Conservation (phyloP, 1,140 invertebrate genomes). For the Papilio polytes region DNA sequence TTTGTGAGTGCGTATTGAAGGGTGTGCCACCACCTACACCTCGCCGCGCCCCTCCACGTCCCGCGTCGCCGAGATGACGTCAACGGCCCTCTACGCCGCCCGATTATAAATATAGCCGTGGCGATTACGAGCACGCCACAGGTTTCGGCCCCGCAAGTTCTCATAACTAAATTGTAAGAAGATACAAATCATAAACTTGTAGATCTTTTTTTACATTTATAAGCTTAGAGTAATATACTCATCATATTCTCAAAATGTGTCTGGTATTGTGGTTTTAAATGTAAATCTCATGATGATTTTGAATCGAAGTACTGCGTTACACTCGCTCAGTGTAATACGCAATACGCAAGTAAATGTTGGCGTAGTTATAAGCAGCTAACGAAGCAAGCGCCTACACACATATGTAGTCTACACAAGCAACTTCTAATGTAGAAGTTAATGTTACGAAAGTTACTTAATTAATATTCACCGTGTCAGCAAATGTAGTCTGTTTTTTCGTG, state of each 20-base stretch:
- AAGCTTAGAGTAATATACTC: too few relatives aligned
- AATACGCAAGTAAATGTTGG: too few relatives aligned
- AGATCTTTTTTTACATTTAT: background rate
- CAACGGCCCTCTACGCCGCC: conserved; percentile 73
- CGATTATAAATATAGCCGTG: conserved; percentile 79
- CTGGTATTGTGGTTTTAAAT: too few relatives aligned
- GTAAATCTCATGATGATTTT: too few relatives aligned
- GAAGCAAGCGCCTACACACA: background rate
- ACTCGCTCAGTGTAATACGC: too few relatives aligned
- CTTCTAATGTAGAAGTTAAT: conserved; percentile 2
- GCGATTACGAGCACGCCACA: conserved; percentile 73
- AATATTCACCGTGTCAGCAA: background rate
- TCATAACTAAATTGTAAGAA: conserved; percentile 35
- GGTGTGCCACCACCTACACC: conserved; percentile 61
- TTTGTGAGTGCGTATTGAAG: conserved; percentile 80
- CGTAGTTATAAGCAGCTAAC: background rate
- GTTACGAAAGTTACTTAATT: background rate
- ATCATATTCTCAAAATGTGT: too few relatives aligned
- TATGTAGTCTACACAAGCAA: background rate
- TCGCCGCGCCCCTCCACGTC: conserved; percentile 46
- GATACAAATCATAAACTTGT: background rate
- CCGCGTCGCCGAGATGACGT: conserved; percentile 67
- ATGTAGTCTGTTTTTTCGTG: background rate
- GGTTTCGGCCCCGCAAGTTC: conserved; percentile 69
- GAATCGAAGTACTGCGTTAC: too few relatives aligned